phyloP scores from a whole-genome alignment of 2,113 vertebrate genomes.

The Zingel zingel region DNA sequence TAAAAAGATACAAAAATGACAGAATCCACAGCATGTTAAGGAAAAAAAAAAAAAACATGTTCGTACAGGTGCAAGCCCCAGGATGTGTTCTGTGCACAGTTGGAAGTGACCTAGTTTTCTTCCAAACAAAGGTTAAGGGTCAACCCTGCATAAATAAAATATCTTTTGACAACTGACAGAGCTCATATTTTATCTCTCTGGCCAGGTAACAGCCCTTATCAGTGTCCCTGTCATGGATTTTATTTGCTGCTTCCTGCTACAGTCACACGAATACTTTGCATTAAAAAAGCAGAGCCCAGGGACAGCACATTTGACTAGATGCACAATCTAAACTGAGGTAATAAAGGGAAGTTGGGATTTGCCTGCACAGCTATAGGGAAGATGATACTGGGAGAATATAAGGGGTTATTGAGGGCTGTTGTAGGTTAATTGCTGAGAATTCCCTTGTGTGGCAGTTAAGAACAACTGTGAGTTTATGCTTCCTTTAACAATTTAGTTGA shows the following conservation, averaged over 20 bases:
- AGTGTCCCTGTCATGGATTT: slow-evolving; percentile 31
- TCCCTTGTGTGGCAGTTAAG: background rate
- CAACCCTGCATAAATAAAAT: slow-evolving; percentile 46
- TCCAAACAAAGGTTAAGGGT: slow-evolving; percentile 58
- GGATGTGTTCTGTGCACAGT: slow-evolving; percentile 39
- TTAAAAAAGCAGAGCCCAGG: slow-evolving; percentile 49
- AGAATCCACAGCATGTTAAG: slow-evolving; percentile 1
- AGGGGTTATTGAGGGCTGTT: slow-evolving; percentile 40
- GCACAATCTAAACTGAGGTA: slow-evolving; percentile 17
- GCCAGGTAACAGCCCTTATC: slow-evolving; percentile 62
- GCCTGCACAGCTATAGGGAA: slow-evolving; percentile 6
- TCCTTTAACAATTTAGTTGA: slow-evolving; percentile 16
- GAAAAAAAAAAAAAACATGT: background rate
- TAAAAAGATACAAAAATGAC: slow-evolving; percentile 1
- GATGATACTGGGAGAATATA: slow-evolving; percentile 38
- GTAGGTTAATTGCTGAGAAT: slow-evolving; percentile 27
- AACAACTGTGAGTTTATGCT: background rate
- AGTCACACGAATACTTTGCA: slow-evolving; percentile 71
- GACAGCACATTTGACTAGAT: slow-evolving; percentile 59
- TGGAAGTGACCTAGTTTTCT: slow-evolving; percentile 59
- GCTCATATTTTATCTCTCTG: slow-evolving; percentile 46
- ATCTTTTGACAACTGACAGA: slow-evolving; percentile 24
- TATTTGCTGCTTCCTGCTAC: slow-evolving; percentile 53
- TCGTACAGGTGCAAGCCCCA: slow-evolving; percentile 55
- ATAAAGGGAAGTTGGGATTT: slow-evolving; percentile 52